phyloP scores from a whole-genome alignment of 2,797 vertebrate genomes.

The Forpus xanthops region DNA sequence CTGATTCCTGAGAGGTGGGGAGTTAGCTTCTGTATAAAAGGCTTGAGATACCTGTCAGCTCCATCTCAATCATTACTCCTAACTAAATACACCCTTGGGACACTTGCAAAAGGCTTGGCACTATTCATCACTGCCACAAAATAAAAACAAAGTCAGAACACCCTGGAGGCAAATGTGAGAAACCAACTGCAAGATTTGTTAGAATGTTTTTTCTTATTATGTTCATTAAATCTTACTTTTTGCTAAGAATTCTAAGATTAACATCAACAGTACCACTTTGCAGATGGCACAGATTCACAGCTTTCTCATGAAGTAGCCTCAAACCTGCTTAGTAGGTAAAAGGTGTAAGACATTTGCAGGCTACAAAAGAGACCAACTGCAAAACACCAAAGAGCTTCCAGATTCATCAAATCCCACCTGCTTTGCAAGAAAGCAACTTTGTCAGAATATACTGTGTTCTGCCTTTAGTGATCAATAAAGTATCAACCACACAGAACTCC shows the following conservation, averaged over 20 bases:
- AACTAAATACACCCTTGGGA: conserved; percentile 19
- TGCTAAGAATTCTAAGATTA: neutral
- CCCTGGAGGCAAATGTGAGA: neutral
- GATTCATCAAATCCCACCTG: neutral
- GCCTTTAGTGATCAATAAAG: neutral
- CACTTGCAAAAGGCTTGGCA: neutral
- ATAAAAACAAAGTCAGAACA: neutral
- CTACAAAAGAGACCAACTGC: accelerated
- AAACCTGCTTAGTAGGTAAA: neutral
- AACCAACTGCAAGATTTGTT: neutral
- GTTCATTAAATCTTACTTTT: neutral
- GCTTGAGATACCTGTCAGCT: neutral
- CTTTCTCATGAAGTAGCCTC: neutral
- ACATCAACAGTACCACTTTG: neutral
- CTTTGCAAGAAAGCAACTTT: neutral
- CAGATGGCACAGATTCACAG: neutral
- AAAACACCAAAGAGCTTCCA: neutral
- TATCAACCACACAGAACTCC: neutral
- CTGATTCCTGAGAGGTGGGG: neutral
- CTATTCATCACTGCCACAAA: conserved; percentile 8
- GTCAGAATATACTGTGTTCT: neutral
- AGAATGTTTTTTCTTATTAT: neutral
- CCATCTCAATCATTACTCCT: neutral
- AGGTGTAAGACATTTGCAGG: neutral
- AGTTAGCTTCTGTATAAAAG: neutral